Conservation (phyloP, 2,888 invertebrate genomes). For the Lamellibrachia columna region DNA sequence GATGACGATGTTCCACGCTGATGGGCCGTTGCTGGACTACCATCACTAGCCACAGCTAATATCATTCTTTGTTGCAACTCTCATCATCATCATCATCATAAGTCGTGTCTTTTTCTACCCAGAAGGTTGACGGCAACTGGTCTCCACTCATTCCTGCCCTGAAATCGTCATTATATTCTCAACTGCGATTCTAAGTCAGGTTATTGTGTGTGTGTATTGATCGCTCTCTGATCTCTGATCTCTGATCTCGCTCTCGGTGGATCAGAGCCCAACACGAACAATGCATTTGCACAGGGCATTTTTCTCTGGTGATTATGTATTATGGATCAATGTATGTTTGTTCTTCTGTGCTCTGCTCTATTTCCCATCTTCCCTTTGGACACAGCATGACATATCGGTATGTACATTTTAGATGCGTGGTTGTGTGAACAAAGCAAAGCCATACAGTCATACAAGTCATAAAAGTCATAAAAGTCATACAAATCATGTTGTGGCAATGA, state of each 20-base stretch:
- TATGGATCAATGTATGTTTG: neutral
- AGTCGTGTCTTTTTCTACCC: too few species aligned
- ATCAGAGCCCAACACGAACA: neutral
- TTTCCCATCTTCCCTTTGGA: neutral
- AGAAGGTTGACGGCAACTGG: too few species aligned
- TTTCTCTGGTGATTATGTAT: neutral
- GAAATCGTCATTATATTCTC: too few species aligned
- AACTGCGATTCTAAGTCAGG: too few species aligned
- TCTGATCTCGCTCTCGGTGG: neutral
- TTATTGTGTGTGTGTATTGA: neutral
- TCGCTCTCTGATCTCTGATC: neutral
- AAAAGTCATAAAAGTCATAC: too few species aligned
- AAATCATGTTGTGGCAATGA: too few species aligned
- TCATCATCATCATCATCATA: neutral
- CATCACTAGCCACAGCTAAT: neutral
- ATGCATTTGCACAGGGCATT: neutral
- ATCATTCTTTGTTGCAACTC: neutral
- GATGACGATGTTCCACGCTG: neutral
- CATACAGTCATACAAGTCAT: too few species aligned
- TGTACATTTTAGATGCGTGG: too few species aligned
- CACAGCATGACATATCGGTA: neutral
- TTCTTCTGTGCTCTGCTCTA: neutral
- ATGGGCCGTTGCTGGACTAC: neutral
- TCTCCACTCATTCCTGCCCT: too few species aligned
- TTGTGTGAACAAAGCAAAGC: too few species aligned